Conservation (phyloP, 2,888 invertebrate genomes). For the Chymomyza procnemis region DNA sequence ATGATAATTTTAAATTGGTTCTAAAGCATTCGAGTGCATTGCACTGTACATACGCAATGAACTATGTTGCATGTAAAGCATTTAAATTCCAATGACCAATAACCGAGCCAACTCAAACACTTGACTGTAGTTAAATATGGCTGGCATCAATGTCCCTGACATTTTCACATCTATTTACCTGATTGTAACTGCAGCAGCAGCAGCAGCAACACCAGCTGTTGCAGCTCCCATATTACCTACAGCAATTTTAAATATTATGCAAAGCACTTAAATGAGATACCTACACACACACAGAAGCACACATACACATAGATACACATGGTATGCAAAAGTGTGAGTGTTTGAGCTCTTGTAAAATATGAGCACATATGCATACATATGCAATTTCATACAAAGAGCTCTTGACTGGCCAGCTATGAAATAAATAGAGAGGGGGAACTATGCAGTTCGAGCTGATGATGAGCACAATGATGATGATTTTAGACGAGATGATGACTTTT, state of each 20-base stretch:
- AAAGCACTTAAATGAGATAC: constrained; percentile 52
- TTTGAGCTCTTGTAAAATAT: too few species aligned
- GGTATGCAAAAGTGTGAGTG: too few species aligned
- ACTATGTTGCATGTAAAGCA: not conserved
- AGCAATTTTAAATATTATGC: constrained; percentile 42
- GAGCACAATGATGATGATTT: not conserved
- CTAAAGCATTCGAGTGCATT: not conserved
- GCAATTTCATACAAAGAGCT: constrained; percentile 14
- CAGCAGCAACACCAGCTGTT: not conserved
- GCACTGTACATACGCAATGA: not conserved
- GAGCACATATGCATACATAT: constrained; percentile 1
- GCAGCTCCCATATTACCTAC: not conserved
- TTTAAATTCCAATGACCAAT: not conserved
- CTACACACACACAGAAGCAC: constrained; percentile 5
- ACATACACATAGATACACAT: constrained; percentile 2
- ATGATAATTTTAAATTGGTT: not conserved
- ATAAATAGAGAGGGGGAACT: not conserved
- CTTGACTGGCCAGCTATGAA: constrained; percentile 18
- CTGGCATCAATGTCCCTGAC: not conserved
- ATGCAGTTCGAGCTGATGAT: not conserved
- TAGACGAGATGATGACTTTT: too few species aligned
- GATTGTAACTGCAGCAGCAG: too few species aligned
- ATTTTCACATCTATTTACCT: not conserved
- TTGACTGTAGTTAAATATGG: not conserved
- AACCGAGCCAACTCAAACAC: not conserved